Conservation (phyloP, 2,113 vertebrate species). For the Pomatostomus ruficeps region DNA sequence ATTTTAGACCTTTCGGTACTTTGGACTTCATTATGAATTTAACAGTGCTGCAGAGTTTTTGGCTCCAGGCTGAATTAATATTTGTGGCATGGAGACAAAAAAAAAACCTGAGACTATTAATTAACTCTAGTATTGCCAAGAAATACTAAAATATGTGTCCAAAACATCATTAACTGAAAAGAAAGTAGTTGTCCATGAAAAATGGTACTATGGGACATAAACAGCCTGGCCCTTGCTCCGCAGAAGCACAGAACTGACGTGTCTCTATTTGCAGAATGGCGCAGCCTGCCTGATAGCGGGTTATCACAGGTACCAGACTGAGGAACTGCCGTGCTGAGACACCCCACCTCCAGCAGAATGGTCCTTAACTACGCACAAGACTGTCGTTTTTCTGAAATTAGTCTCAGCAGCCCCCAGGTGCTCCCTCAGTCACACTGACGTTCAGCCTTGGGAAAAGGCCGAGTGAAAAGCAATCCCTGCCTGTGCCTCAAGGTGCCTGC, state of each 20-base stretch:
- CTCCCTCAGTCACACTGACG: neutral
- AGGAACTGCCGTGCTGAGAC: neutral
- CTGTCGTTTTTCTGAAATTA: neutral
- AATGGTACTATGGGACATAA: neutral
- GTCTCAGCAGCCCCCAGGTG: neutral
- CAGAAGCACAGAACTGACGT: rapidly evolving
- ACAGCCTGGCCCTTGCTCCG: neutral
- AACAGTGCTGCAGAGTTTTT: neutral
- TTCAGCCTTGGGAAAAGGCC: neutral
- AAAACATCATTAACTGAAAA: neutral
- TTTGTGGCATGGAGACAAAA: neutral
- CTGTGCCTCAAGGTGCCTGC: rapidly evolving
- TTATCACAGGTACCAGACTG: neutral
- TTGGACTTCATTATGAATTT: neutral
- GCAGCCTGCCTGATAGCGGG: neutral
- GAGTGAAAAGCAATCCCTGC: neutral
- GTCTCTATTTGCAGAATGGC: neutral
- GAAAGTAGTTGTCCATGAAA: neutral
- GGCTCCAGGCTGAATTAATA: neutral
- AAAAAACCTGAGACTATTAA: neutral
- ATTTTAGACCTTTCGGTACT: neutral
- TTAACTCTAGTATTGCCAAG: neutral
- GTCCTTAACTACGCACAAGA: too few relatives aligned
- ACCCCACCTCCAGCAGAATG: neutral
- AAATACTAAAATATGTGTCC: neutral